Evolutionary conservation across 1,140 invertebrate genomes (phyloP), one percentile per base, ranked within the genome.

Genomic region (Arion vulgaris): DNA sequence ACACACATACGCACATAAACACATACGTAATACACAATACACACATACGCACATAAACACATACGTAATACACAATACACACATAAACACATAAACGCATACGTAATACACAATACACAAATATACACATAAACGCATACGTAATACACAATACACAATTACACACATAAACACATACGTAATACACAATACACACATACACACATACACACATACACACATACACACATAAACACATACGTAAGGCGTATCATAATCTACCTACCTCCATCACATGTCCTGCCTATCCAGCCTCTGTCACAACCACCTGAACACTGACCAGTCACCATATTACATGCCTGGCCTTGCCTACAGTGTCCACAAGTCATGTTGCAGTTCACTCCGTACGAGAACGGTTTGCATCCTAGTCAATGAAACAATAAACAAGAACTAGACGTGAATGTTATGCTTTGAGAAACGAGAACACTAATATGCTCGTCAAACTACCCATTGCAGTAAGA

Each of bases 261-360:
- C 75, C 80, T 81, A 88, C 88, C 68, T 84, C 87, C 75, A 32
- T 86, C 85, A 73, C 88, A 88, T 19, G 77, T 80, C n/a, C 19
- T 23, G 51, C 86, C 88, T 34, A 71, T 34, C 85, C 85, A 88
- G 4, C 88, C 88, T 19, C 80, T 82, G 28, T 78, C 53, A 72
- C 88, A 88, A 0, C 88, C 88, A 15, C 82, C 85, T 23, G 83
- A 62, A 73, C 88, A 89, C 17, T 68, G 77, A 26, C 86, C 88
- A 1, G 85, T 87, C 36, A 83, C 51, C 9, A 49, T 68, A 73
- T 89, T 79, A 83, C 88, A 89, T 0, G 68, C 36, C 28, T 84
- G 66, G 23, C 80, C 62, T 34, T 83, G 62, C 26, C 84, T 72
- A 83, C 88, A 89, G 66, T 84, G 83, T 13, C 88, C 86, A 81